Conservation (phyloP, 2,888 invertebrate genomes). For the Agonopterix heracliana region DNA sequence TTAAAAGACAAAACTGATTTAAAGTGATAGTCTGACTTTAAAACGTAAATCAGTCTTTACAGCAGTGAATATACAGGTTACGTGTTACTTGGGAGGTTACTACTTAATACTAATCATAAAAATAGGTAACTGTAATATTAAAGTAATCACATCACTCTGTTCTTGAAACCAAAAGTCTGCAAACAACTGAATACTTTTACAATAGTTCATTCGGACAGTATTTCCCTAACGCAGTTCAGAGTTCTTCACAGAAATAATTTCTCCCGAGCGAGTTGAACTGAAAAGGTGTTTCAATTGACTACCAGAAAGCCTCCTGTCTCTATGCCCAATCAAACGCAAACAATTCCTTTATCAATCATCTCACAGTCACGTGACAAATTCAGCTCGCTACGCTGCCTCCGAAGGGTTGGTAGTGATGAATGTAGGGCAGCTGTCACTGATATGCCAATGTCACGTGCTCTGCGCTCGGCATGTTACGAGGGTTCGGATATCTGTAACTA, state of each 20-base stretch:
- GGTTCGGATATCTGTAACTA: constrained; percentile 26
- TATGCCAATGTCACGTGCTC: constrained; percentile 28
- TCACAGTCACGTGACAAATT: constrained; percentile 31
- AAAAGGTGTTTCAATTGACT: no score
- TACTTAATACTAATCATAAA: no score
- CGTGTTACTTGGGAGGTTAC: background rate
- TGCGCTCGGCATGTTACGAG: constrained; percentile 23
- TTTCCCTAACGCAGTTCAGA: no score
- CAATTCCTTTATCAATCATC: constrained; percentile 37
- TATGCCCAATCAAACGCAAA: no score
- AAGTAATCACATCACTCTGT: no score
- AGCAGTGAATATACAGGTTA: background rate
- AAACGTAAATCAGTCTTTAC: constrained; percentile 2
- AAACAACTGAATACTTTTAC: no score
- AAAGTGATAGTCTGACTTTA: background rate
- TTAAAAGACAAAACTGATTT: background rate
- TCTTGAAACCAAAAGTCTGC: no score
- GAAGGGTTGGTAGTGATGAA: constrained; percentile 16
- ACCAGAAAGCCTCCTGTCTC: no score
- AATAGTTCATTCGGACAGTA: no score
- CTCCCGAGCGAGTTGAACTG: no score
- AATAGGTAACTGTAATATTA: no score
- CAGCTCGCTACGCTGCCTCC: constrained; percentile 9
- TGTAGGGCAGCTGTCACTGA: constrained; percentile 17
- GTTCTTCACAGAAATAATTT: no score